Conservation (phyloP, 1,140 invertebrate species). For the Leptinotarsa lineolata region DNA sequence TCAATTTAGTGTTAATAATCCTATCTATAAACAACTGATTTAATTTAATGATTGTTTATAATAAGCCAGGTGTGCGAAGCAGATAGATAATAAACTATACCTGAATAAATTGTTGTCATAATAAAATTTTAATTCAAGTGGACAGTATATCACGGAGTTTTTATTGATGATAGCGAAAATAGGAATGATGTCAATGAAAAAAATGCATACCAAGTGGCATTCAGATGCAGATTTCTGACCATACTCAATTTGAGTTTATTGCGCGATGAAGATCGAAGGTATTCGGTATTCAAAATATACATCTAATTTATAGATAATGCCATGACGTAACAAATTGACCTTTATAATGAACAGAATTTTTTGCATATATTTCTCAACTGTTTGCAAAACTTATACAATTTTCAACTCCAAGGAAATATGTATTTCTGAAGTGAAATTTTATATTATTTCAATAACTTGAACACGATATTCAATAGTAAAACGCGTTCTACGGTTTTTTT, state of each 20-base stretch:
- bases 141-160: background rate
- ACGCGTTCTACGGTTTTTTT: too few species aligned
- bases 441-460: too few species aligned
- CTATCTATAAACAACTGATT: background rate
- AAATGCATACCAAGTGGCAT: background rate
- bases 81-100: slow-evolving; percentile 3
- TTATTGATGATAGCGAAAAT: background rate
- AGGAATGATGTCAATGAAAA: background rate
- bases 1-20: slow-evolving; percentile 4
- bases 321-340: too few species aligned
- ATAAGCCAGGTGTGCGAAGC: slow-evolving; percentile 1
- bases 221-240: slow-evolving; percentile 4
- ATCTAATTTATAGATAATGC: too few species aligned
- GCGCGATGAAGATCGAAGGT: too few species aligned
- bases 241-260: background rate
- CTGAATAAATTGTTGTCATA: slow-evolving; percentile 1
- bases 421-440: too few species aligned
- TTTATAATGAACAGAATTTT: too few species aligned
- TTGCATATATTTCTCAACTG: too few species aligned
- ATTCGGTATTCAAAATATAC: too few species aligned
- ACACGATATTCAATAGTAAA: too few species aligned
- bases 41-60: slow-evolving; percentile 4
- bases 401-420: too few species aligned
- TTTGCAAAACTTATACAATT: too few species aligned
- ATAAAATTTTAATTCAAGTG: background rate